phyloP scores from a whole-genome alignment of 2,113 vertebrate genomes.

The Dolichallabes microphthalmus region DNA sequence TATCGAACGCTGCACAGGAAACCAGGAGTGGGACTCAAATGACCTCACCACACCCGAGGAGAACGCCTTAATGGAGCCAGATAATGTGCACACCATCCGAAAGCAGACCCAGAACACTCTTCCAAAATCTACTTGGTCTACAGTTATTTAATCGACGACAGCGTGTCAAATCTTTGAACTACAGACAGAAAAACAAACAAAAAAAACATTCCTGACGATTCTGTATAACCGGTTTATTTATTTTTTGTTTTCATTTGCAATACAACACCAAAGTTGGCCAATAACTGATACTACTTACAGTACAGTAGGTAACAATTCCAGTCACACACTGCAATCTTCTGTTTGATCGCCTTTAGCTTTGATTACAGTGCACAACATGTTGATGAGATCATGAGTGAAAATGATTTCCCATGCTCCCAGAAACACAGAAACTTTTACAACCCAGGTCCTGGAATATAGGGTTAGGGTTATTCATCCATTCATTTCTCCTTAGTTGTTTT shows the following conservation, averaged over 20 bases:
- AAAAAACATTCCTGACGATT: background rate
- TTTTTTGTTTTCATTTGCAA: background rate
- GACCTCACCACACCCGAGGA: background rate
- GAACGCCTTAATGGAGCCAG: background rate
- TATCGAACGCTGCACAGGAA: conserved; percentile 17
- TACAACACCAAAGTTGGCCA: background rate
- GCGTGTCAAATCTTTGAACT: background rate
- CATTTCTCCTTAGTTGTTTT: no score
- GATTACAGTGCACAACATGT: no score
- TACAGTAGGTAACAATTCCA: no score
- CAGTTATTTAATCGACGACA: background rate
- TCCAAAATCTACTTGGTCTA: background rate
- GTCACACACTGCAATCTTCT: no score
- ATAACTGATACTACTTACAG: background rate
- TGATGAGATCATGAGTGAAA: no score
- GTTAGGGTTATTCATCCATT: no score
- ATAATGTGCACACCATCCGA: background rate
- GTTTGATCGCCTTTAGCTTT: no score
- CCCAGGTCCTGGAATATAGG: no score
- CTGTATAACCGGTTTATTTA: background rate
- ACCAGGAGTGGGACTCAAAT: background rate
- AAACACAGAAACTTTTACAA: no score
- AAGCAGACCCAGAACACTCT: background rate
- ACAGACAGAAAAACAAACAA: no score
- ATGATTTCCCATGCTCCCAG: no score